Conservation (phyloP, 2,797 vertebrate species). For the Agapornis canus region DNA sequence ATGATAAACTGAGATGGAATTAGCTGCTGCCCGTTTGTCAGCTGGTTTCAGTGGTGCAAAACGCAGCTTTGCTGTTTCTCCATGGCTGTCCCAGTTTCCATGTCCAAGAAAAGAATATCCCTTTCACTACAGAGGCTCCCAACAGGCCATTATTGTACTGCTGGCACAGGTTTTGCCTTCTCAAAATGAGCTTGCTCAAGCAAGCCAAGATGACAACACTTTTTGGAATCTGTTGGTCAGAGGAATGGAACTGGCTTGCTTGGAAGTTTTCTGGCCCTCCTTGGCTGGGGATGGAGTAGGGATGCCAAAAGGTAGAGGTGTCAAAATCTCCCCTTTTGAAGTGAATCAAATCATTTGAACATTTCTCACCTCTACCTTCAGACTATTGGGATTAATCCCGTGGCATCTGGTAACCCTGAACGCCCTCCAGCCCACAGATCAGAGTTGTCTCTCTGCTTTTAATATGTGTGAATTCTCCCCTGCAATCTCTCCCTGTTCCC, state of each 20-base stretch:
- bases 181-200: neutral
- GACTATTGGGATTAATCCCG: conserved; percentile 33
- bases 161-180: conserved; percentile 2
- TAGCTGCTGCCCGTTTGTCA: neutral
- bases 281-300: neutral
- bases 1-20: neutral
- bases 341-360: conserved; percentile 19
- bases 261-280: neutral
- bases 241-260: conserved; percentile 23
- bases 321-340: conserved; percentile 36
- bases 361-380: conserved; percentile 39
- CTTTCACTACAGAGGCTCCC: neutral
- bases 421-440: neutral
- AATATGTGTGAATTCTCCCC: neutral
- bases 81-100: neutral
- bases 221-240: conserved; percentile 16
- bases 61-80: conserved; percentile 9
- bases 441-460: neutral
- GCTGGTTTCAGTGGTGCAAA: neutral
- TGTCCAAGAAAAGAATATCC: neutral
- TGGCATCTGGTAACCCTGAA: conserved; percentile 27
- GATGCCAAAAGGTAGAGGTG: neutral
- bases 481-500: neutral
- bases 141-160: neutral
- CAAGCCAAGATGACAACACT: neutral